These are phyloP conservation scores for Crepidodera aurea DNA, from an alignment of 2,888 invertebrate genomes.

Conservation along the genomic window DNA sequence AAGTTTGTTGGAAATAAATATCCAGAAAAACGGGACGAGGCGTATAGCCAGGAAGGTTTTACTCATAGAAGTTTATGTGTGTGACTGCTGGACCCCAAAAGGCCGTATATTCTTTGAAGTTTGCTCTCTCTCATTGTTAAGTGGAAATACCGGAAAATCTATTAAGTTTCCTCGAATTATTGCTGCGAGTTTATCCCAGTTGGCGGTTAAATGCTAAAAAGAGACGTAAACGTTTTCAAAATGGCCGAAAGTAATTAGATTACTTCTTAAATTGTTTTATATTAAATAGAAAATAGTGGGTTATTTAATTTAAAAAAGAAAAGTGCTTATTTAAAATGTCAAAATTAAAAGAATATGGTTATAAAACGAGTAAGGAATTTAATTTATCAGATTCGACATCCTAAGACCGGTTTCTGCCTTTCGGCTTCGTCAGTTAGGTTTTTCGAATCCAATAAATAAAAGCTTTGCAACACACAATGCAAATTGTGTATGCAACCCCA, in stretches of 20 bases:
- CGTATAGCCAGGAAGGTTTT: slow-evolving; percentile 2
- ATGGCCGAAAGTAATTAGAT: not conserved
- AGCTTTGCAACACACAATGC: too few relatives aligned
- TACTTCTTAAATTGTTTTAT: too few relatives aligned
- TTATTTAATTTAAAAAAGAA: too few relatives aligned
- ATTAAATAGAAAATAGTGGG: too few relatives aligned
- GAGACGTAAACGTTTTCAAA: not conserved
- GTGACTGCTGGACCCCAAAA: not conserved
- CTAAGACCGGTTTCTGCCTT: too few relatives aligned
- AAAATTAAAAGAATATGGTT: too few relatives aligned
- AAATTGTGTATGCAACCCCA: too few relatives aligned
- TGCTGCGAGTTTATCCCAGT: not conserved
- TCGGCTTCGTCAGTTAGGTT: too few relatives aligned
- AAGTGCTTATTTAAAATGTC: too few relatives aligned
- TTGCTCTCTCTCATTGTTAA: slow-evolving; percentile 4
- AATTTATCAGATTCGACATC: too few relatives aligned
- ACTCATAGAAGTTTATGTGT: slow-evolving; percentile 1
- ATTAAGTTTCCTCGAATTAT: slow-evolving; percentile 11
- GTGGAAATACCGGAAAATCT: slow-evolving; percentile 10
- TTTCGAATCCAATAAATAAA: too few relatives aligned
- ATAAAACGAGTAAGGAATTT: too few relatives aligned
- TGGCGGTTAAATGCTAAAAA: not conserved
- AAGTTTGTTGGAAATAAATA: slow-evolving; percentile 11
- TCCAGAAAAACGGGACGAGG: slow-evolving; percentile 9
- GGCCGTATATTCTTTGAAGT: slow-evolving; percentile 4